These are phyloP conservation scores for Diuraphis noxia DNA, from an alignment of 1,140 invertebrate genomes.

Conservation along the genomic window DNA sequence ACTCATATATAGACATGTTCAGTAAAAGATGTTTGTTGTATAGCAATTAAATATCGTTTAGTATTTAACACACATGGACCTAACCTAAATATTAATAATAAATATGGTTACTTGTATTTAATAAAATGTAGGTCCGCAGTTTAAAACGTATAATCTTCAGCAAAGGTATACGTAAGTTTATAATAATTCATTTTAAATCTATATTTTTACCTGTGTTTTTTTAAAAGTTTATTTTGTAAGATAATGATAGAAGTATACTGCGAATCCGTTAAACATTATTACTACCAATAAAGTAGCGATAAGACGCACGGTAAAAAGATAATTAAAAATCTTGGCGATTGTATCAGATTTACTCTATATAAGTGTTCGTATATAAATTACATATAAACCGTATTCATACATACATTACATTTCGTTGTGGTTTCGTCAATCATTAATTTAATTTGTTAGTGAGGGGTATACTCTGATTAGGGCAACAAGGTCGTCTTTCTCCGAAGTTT, in stretches of 20 bases:
- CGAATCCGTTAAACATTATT: neutral
- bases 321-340: neutral
- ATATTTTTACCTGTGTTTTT: neutral
- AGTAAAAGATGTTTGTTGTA: neutral
- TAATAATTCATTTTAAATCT: neutral
- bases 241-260: neutral
- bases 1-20: neutral
- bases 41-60: neutral
- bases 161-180: neutral
- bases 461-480: slow-evolving; percentile 6
- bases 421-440: neutral
- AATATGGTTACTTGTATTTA: neutral
- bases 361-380: no score
- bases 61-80: neutral
- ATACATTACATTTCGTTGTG: neutral
- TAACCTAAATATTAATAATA: slow-evolving; percentile 6
- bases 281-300: neutral
- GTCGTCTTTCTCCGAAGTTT: neutral
- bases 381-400: neutral
- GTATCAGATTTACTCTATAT: neutral
- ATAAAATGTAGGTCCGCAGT: neutral
- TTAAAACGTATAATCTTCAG: neutral
- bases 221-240: neutral
- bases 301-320: no score
- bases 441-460: neutral